Percentiles rank a stretch among this genome's conserved stretches.
Conservation (phyloP, 2,797 vertebrate species). For the Hephaestus fuliginosus region DNA sequence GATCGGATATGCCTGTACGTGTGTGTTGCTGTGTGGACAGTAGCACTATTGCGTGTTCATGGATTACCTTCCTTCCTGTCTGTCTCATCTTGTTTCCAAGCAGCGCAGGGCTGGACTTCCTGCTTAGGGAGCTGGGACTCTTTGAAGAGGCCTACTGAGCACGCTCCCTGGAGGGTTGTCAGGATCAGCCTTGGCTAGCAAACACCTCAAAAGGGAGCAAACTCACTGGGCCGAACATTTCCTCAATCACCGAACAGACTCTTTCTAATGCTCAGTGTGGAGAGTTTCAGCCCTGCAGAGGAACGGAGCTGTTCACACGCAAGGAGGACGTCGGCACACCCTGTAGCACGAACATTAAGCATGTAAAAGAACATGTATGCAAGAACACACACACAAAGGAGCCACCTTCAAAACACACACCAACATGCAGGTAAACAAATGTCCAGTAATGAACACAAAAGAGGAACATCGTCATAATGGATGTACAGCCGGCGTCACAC, state of each 20-base stretch:
- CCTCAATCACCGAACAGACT: slow-evolving; percentile 72
- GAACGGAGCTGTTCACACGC: slow-evolving; percentile 44
- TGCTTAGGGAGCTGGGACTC: slow-evolving; percentile 77
- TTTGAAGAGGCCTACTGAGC: slow-evolving; percentile 82
- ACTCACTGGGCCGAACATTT: slow-evolving; percentile 71
- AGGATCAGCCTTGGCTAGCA: slow-evolving; percentile 77
- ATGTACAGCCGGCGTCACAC: not conserved
- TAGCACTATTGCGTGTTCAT: slow-evolving; percentile 79
- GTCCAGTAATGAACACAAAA: slow-evolving; percentile 2
- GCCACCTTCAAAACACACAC: slow-evolving; percentile 18
- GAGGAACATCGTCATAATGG: not conserved
- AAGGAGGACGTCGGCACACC: not conserved
- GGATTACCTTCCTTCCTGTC: slow-evolving; percentile 87
- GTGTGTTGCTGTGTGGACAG: slow-evolving; percentile 46
- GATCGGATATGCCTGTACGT: slow-evolving; percentile 27
- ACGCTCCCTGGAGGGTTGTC: slow-evolving; percentile 74
- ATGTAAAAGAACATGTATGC: not conserved
- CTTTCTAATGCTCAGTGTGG: slow-evolving; percentile 24
- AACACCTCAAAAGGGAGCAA: slow-evolving; percentile 77
- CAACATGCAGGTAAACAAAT: slow-evolving; percentile 12
- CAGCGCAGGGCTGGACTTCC: slow-evolving; percentile 84
- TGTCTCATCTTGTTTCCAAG: slow-evolving; percentile 77
- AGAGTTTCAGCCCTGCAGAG: slow-evolving; percentile 27
- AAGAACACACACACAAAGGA: slow-evolving; percentile 12
- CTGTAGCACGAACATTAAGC: not conserved